Percentiles rank a stretch among this genome's conserved stretches.
Conservation (phyloP, 1,140 invertebrate genomes). For the Aricia agestis region DNA sequence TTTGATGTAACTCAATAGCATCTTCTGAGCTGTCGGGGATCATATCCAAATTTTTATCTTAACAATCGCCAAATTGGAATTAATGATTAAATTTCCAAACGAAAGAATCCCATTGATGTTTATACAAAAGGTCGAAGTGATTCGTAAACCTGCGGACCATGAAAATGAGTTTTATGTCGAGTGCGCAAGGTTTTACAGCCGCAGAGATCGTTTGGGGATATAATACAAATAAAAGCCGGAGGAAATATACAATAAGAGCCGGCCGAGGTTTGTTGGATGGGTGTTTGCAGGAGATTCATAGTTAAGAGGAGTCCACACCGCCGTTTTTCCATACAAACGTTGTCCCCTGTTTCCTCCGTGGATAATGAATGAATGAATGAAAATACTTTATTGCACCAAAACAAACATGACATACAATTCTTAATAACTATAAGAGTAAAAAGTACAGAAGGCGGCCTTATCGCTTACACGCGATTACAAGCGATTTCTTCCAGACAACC, state of each 20-base stretch:
- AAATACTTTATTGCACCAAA: too few species aligned
- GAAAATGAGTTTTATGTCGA: constrained; percentile 23
- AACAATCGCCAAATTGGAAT: constrained; percentile 23
- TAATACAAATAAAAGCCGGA: constrained; percentile 36
- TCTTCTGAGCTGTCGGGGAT: not conserved
- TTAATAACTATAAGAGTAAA: too few species aligned
- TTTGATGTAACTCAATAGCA: not conserved
- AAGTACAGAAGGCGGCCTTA: too few species aligned
- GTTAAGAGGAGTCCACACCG: too few species aligned
- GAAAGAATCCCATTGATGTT: constrained; percentile 46
- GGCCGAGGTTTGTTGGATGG: too few species aligned
- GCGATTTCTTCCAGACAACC: too few species aligned
- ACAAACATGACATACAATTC: too few species aligned
- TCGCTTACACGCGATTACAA: too few species aligned
- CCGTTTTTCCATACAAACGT: too few species aligned
- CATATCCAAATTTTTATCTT: constrained; percentile 5
- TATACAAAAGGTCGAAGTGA: constrained; percentile 17
- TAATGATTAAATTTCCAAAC: constrained; percentile 52
- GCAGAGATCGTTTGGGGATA: constrained; percentile 20
- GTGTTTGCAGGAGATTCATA: too few species aligned
- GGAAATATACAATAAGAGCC: constrained; percentile 24
- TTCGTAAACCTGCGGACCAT: constrained; percentile 24
- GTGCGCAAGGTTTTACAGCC: constrained; percentile 27
- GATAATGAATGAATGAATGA: too few species aligned
- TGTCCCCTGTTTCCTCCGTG: too few species aligned